Percentiles rank a stretch among this genome's conserved stretches.
These are phyloP conservation scores for Parnassius orleans DNA, from an alignment of 2,888 invertebrate species.

Conservation along the genomic window DNA sequence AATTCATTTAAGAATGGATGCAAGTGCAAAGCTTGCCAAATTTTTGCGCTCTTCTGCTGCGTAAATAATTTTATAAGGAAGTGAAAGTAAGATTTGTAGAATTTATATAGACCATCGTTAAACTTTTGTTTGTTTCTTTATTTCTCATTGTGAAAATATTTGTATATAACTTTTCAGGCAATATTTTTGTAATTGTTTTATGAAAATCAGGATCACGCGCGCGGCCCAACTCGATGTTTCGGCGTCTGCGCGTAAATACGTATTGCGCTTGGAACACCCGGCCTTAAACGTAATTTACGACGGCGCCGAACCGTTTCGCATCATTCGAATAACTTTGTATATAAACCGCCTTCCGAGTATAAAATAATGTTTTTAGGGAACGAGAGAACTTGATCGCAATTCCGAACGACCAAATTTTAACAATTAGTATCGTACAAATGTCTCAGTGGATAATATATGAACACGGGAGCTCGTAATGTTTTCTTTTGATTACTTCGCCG, in stretches of 20 bases:
- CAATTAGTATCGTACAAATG: conserved; percentile 17
- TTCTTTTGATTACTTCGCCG: conserved; percentile 1
- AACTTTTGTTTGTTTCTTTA: no score
- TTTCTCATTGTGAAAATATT: no score
- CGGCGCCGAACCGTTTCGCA: conserved; percentile 12
- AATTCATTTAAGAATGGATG: no score
- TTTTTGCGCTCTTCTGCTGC: no score
- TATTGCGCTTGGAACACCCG: not conserved
- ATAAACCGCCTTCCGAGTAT: conserved; percentile 8
- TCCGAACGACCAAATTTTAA: conserved; percentile 6
- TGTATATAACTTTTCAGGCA: no score
- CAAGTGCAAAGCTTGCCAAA: no score
- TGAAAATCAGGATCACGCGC: no score
- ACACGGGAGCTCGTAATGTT: conserved; percentile 4
- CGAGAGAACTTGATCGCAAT: conserved; percentile 5
- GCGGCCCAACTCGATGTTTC: no score
- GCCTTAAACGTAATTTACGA: conserved; percentile 20
- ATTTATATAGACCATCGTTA: no score
- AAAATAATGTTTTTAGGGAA: conserved; percentile 11
- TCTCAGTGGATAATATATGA: conserved; percentile 8
- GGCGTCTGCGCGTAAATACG: not conserved
- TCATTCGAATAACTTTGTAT: conserved; percentile 10
- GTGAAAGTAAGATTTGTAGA: not conserved
- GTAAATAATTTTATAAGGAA: not conserved
- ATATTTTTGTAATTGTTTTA: no score